Conservation (phyloP, 2,113 vertebrate species). For the Hymenochirus boettgeri region DNA sequence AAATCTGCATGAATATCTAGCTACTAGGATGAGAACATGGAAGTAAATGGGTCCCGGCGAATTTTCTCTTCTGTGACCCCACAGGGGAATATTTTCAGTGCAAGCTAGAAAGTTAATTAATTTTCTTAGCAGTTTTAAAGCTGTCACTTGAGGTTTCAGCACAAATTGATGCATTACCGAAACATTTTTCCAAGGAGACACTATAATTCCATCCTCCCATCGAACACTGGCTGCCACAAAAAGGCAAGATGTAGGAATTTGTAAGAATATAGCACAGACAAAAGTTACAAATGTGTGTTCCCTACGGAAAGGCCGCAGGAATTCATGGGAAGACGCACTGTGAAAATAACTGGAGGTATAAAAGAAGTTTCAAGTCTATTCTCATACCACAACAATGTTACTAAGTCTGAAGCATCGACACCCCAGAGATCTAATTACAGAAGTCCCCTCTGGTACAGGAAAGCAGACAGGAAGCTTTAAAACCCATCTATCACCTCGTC, state of each 20-base stretch:
- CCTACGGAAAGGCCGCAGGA: slow-evolving; percentile 18
- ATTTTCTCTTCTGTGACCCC: too few relatives aligned
- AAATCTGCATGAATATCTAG: too few relatives aligned
- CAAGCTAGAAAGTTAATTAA: too few relatives aligned
- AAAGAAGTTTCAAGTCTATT: slow-evolving; percentile 34
- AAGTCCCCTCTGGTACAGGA: slow-evolving; percentile 21
- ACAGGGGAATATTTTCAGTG: too few relatives aligned
- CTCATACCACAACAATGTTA: slow-evolving; percentile 32
- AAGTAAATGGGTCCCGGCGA: too few relatives aligned
- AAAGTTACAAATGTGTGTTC: neutral
- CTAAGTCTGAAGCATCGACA: slow-evolving; percentile 33
- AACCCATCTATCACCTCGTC: slow-evolving; percentile 23
- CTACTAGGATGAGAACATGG: too few relatives aligned
- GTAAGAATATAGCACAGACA: slow-evolving; percentile 19
- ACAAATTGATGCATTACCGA: neutral
- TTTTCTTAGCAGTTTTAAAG: too few relatives aligned
- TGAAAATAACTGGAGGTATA: slow-evolving; percentile 45
- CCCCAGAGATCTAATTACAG: slow-evolving; percentile 47
- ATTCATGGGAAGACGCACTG: slow-evolving; percentile 17
- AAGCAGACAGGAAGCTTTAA: slow-evolving; percentile 2
- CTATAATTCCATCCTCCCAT: slow-evolving; percentile 1
- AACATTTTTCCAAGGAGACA: neutral
- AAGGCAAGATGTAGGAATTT: neutral
- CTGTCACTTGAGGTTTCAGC: neutral
- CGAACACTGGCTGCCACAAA: neutral